Base-by-base conservation (phyloP, 2,113 vertebrate species). In the Chauna torquata region DNA sequence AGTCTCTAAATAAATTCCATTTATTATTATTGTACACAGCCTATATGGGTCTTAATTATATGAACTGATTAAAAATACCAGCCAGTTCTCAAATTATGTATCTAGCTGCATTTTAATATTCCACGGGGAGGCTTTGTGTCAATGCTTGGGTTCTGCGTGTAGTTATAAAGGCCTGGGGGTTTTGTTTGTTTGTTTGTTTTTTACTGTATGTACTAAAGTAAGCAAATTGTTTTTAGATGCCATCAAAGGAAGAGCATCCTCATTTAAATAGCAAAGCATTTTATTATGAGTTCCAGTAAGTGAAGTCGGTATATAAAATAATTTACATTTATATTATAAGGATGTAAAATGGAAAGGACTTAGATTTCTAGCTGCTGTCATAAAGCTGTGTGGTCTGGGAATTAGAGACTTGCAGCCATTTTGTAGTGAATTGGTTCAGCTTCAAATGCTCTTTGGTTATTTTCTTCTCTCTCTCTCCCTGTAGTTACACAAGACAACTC, bases 401-500 rank as follows among this genome's bases (percentile, higher is more conserved):
- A 40, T 6, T 1, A 0, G 47, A 4, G 0, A 0, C 2, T 27
- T 62, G 66, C 30, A 34, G 16, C 40, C 25, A 25, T 30, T 81
- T 27, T n/a, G 55, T 22, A 40, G 44, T 2, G 7, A 82, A 9
- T 4, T 6, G n/a, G 5, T 25, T 42, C 8, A 1, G 17, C 27
- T 52, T 4, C 27, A 34, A 24, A 38, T 45, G 49, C 49, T 36
- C 13, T 10, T 25, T 30, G 3, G 64, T 38, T 34, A 2, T 28
- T 57, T 70, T 38, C 49, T 16, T 36, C 22, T 58, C 49, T 55
- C 49, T 55, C 38, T 38, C 19, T 30, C 19, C 24, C 54, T 4
- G 3, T 5, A 16, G 40, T 50, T 50, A 49, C 15, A 25, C n/a
- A 27, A 42, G 25, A 16, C 38, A 24, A 6, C 64, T 58, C 79